Percentiles rank a stretch among this genome's conserved stretches.
phyloP scores from a whole-genome alignment of 2,888 invertebrate genomes.

The Mystacides longicornis region DNA sequence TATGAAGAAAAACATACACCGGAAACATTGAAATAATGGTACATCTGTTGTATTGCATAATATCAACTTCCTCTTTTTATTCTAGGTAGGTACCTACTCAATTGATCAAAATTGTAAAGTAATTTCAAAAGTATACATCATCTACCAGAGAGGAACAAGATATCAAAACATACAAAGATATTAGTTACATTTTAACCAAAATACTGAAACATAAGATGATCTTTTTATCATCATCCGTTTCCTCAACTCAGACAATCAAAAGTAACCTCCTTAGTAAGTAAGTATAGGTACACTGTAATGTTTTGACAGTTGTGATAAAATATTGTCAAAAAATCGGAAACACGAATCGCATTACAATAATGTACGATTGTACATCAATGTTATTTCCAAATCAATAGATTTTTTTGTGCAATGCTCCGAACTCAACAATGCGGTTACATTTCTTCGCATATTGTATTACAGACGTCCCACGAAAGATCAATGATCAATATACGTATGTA shows the following conservation, averaged over 20 bases:
- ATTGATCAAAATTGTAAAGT: too few species aligned
- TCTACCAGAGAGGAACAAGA: too few species aligned
- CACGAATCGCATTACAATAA: neutral
- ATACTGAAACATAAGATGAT: too few species aligned
- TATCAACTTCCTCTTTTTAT: too few species aligned
- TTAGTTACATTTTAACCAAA: too few species aligned
- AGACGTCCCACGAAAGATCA: neutral
- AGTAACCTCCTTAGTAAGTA: neutral
- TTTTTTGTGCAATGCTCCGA: neutral
- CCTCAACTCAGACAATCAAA: neutral
- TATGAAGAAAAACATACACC: too few species aligned
- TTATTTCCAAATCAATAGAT: neutral
- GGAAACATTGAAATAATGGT: too few species aligned
- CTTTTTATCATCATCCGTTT: too few species aligned
- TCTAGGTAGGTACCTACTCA: too few species aligned
- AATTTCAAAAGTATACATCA: too few species aligned
- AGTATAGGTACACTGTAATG: neutral
- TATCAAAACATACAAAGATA: too few species aligned
- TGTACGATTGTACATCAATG: neutral
- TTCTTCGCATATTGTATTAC: neutral
- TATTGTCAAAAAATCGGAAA: neutral
- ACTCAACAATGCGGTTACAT: neutral
- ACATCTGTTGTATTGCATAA: too few species aligned
- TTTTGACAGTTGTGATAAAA: neutral
- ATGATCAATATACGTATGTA: neutral